Evolutionary conservation across 2,113 vertebrate species (phyloP).

Genomic region (Pluvianellus socialis): DNA sequence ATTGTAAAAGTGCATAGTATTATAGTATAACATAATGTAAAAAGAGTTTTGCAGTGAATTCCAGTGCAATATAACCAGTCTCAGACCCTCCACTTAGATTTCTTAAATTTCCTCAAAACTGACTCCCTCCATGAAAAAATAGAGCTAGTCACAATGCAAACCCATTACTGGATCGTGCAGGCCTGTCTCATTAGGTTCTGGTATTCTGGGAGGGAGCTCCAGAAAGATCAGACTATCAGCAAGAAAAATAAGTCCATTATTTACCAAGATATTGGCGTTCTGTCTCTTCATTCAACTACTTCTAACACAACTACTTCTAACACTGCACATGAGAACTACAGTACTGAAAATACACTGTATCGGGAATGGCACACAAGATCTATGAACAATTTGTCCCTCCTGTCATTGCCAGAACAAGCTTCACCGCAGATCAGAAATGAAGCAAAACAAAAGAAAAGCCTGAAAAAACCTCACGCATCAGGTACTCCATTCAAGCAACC

Average conservation of each 20-base stretch:
- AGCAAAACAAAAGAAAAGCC: background rate
- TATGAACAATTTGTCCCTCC: slow-evolving; percentile 69
- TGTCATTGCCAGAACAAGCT: slow-evolving; percentile 52
- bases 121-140: background rate
- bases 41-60: background rate
- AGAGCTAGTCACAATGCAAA: background rate
- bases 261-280: slow-evolving; percentile 57
- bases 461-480: background rate
- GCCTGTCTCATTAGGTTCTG: background rate
- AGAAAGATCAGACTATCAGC: slow-evolving; percentile 50
- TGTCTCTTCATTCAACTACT: slow-evolving; percentile 60
- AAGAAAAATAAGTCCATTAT: slow-evolving; percentile 70
- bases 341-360: slow-evolving; percentile 54
- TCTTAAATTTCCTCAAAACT: background rate
- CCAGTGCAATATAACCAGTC: background rate
- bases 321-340: slow-evolving; percentile 51
- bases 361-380: slow-evolving; percentile 54
- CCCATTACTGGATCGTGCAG: background rate
- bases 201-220: slow-evolving; percentile 19
- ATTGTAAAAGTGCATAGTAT: background rate
- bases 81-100: background rate
- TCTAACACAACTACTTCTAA: slow-evolving; percentile 22
- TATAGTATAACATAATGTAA: background rate
- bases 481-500: background rate
- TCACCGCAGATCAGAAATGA: background rate